These are phyloP conservation scores for Triops longicaudatus DNA, from an alignment of 1,140 invertebrate genomes.

Conservation along the genomic window DNA sequence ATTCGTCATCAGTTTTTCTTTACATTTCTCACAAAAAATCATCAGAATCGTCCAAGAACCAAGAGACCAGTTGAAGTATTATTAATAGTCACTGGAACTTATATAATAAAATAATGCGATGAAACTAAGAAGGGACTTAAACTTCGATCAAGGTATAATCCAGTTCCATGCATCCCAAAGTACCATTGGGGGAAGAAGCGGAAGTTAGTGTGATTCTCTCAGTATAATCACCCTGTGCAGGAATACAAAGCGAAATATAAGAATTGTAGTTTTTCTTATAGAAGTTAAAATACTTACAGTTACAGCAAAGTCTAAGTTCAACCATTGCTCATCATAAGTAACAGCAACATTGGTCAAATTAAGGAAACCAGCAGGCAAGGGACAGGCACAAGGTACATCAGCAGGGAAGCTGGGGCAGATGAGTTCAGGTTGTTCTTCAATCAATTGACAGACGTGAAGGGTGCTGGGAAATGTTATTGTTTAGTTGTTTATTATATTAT, in stretches of 20 bases:
- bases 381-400: conserved; percentile 15
- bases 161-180: conserved; percentile 18
- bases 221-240: conserved; percentile 17
- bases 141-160: not conserved
- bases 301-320: not conserved
- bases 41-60: too few relatives aligned
- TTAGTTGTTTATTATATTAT: not conserved
- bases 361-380: conserved; percentile 13
- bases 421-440: conserved; percentile 6
- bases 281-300: conserved; percentile 1
- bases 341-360: not conserved
- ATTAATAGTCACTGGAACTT: too few relatives aligned
- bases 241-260: not conserved
- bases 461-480: not conserved
- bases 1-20: too few relatives aligned
- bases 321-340: not conserved
- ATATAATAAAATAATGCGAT: too few relatives aligned
- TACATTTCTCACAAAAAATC: too few relatives aligned
- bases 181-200: not conserved
- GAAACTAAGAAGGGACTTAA: not conserved
- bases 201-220: not conserved
- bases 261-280: not conserved
- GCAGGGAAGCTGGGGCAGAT: conserved; percentile 19
- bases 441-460: not conserved
- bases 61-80: too few relatives aligned